Evolutionary conservation across 2,888 invertebrate species (phyloP).

Genomic region (Agrilus biguttatus): DNA sequence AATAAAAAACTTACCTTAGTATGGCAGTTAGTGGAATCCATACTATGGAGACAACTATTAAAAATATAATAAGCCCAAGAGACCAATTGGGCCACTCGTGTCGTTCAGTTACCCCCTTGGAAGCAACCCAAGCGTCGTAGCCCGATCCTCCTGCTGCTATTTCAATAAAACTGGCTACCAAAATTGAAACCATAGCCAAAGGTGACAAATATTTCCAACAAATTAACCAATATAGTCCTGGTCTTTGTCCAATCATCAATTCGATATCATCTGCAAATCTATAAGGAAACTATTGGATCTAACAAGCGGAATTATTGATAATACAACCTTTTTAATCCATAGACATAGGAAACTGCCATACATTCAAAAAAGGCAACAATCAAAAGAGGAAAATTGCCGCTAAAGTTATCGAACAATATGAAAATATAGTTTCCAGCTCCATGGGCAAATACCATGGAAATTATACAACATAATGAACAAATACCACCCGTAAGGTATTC

Average conservation of each 20-base stretch:
- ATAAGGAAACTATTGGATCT: conserved; percentile 11
- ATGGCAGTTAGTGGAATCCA: conserved; percentile 81
- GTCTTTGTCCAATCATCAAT: conserved; percentile 83
- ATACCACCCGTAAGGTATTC: conserved; percentile 73
- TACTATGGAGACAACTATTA: conserved; percentile 66
- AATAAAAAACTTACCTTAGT: conserved; percentile 44
- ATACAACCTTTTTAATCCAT: conserved; percentile 72
- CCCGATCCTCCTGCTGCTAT: conserved; percentile 67
- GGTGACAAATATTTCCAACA: conserved; percentile 94
- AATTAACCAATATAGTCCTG: conserved; percentile 80
- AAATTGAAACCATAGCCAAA: conserved; percentile 72
- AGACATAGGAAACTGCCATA: conserved; percentile 83
- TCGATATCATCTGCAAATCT: conserved; percentile 91
- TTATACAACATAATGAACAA: conserved; percentile 64
- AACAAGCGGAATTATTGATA: not conserved
- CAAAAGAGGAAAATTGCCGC: conserved; percentile 81
- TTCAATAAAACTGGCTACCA: conserved; percentile 70
- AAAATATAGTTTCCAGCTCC: conserved; percentile 91
- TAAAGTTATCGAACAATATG: conserved; percentile 85
- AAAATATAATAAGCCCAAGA: conserved; percentile 52
- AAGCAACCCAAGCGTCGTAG: conserved; percentile 71
- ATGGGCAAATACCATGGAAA: conserved; percentile 85
- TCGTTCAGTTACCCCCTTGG: conserved; percentile 54
- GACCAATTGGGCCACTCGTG: conserved; percentile 85
- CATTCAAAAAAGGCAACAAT: conserved; percentile 91